Percentiles rank a stretch among this genome's conserved stretches.
Evolutionary conservation across 2,113 vertebrate genomes (phyloP).

Genomic region (Ammodytes marinus): DNA sequence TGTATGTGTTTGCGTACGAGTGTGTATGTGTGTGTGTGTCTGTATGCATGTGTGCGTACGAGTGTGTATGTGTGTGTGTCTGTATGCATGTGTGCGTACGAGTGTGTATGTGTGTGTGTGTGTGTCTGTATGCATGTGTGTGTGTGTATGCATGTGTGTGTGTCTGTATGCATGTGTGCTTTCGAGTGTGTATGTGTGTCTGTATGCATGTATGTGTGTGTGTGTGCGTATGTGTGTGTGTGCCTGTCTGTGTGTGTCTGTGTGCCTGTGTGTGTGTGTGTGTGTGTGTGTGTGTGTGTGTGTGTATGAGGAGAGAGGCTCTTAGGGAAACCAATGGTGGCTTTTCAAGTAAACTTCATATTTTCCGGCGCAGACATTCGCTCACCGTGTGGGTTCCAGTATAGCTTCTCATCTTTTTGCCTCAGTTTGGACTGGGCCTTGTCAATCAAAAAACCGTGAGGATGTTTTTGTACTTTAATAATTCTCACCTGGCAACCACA

Average conservation of each 20-base stretch:
- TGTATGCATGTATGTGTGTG: neutral
- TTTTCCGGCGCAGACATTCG: constrained; percentile 58
- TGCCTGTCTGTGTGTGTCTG: no score
- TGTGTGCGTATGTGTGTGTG: no score
- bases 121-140: no score
- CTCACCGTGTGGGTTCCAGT: constrained; percentile 45
- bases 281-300: constrained; percentile 9
- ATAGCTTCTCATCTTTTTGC: constrained; percentile 11
- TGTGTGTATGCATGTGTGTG: no score
- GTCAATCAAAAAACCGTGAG: neutral
- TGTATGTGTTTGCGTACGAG: no score
- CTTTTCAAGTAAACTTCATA: constrained; percentile 65
- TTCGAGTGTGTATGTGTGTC: no score
- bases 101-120: no score
- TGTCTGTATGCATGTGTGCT: no score
- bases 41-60: no score
- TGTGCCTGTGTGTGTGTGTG: constrained; percentile 3
- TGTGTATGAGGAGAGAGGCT: neutral
- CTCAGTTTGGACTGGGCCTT: neutral
- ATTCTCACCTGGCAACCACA: constrained; percentile 1
- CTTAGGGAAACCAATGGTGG: constrained; percentile 45
- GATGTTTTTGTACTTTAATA: constrained; percentile 17
- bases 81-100: no score
- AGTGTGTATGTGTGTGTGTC: no score
- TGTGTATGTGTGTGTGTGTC: no score